Percentiles rank a stretch among this genome's conserved stretches.
Conservation (phyloP, 2,888 invertebrate species). For the Platerodrilus igneus region DNA sequence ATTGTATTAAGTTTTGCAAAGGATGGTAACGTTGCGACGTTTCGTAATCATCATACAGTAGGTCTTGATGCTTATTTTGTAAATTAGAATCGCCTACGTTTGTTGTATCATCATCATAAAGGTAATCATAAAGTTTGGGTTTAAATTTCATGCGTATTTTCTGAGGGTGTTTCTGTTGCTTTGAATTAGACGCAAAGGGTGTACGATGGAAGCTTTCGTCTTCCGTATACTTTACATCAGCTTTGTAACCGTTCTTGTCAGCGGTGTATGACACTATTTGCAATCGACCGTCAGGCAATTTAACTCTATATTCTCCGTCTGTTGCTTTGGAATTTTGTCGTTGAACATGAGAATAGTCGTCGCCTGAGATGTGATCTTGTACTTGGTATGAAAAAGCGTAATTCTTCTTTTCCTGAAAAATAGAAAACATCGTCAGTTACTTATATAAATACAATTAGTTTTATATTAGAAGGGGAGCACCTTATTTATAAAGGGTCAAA, state of each 20-base stretch:
- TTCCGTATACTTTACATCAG: conserved; percentile 57
- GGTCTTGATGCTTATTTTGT: conserved; percentile 11
- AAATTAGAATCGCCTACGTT: conserved; percentile 19
- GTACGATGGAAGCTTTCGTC: conserved; percentile 16
- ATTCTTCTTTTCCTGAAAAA: conserved; percentile 41
- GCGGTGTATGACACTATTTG: conserved; percentile 57
- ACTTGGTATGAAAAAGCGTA: conserved; percentile 66
- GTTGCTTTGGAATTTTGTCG: conserved; percentile 59
- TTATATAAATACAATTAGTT: background rate
- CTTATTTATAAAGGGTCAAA: background rate
- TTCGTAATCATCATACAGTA: conserved; percentile 11
- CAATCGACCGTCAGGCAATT: conserved; percentile 62
- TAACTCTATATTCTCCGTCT: conserved; percentile 64
- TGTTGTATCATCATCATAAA: conserved; percentile 21
- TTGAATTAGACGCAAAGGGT: conserved; percentile 16
- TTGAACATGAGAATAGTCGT: conserved; percentile 65
- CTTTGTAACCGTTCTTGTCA: conserved; percentile 63
- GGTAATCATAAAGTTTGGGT: conserved; percentile 24
- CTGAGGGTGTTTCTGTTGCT: conserved; percentile 22
- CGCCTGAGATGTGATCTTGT: conserved; percentile 58
- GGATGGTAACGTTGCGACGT: conserved; percentile 2
- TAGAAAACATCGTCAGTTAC: conserved; percentile 3
- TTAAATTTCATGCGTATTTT: conserved; percentile 20
- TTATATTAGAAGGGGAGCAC: background rate
- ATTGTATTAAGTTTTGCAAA: conserved; percentile 9